Percentiles rank a stretch among this genome's conserved stretches.
Evolutionary conservation across 1,140 invertebrate species (phyloP).

Genomic region (Drosophila pachea): DNA sequence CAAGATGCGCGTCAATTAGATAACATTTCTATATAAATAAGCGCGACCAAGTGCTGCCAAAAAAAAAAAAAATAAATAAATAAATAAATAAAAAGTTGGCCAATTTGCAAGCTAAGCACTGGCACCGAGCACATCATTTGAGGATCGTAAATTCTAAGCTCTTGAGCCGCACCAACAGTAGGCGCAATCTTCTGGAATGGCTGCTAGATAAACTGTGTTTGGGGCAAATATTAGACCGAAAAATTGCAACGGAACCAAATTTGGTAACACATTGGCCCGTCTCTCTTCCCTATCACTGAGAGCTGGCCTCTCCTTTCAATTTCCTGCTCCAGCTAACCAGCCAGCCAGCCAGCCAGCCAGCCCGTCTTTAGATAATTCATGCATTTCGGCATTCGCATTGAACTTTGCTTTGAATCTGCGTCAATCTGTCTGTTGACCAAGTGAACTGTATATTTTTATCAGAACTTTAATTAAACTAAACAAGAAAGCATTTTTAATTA

Average conservation of each 20-base stretch:
- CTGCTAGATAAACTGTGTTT: conserved; percentile 5
- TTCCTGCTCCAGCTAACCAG: not conserved
- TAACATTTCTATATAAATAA: conserved; percentile 8
- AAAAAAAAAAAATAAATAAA: conserved; percentile 1
- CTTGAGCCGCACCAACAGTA: conserved; percentile 6
- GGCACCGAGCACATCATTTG: conserved; percentile 1
- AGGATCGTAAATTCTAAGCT: conserved; percentile 1
- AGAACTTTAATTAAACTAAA: conserved; percentile 70
- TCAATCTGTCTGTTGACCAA: conserved; percentile 52
- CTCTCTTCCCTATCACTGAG: not conserved
- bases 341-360: no score
- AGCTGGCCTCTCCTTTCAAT: not conserved
- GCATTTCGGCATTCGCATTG: conserved; percentile 16
- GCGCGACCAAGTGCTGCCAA: not conserved
- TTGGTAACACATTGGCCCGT: not conserved
- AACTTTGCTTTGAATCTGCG: conserved; percentile 50
- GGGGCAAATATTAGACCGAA: not conserved
- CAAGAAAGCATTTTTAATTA: conserved; percentile 69
- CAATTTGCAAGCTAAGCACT: not conserved
- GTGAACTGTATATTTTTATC: conserved; percentile 51
- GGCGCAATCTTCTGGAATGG: conserved; percentile 7
- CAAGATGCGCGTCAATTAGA: conserved; percentile 33
- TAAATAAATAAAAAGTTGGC: no score
- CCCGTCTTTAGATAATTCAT: not conserved
- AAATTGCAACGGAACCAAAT: not conserved